Evolutionary conservation across 2,888 invertebrate species (phyloP).

Genomic region (Cerceris ruficornis): DNA sequence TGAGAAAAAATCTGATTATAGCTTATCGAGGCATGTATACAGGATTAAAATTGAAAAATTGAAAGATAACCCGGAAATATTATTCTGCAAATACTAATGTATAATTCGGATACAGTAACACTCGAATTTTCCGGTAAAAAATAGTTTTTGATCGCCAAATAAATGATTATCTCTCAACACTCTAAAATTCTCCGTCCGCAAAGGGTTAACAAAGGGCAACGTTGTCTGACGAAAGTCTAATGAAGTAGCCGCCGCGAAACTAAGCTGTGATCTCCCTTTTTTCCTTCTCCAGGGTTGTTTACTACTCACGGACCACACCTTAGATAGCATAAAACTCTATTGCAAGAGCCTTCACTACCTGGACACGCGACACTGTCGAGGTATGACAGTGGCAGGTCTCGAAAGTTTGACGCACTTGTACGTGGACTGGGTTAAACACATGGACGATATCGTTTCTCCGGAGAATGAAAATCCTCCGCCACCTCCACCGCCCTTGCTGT

Average conservation of each 20-base stretch:
- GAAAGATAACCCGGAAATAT: no score
- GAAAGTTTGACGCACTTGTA: slow-evolving; percentile 58
- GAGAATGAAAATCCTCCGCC: slow-evolving; percentile 42
- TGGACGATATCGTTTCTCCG: slow-evolving; percentile 33
- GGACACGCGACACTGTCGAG: slow-evolving; percentile 84
- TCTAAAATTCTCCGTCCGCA: not conserved
- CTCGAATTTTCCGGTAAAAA: no score
- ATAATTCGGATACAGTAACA: no score
- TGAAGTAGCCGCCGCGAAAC: no score
- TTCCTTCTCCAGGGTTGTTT: slow-evolving; percentile 84
- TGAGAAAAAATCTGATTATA: no score
- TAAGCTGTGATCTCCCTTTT: not conserved
- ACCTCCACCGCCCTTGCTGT: slow-evolving; percentile 57
- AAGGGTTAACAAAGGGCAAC: no score
- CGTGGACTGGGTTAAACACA: slow-evolving; percentile 63
- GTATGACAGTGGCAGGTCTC: slow-evolving; percentile 81
- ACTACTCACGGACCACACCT: slow-evolving; percentile 84
- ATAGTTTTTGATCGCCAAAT: not conserved
- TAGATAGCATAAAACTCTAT: slow-evolving; percentile 82
- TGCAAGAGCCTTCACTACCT: slow-evolving; percentile 84
- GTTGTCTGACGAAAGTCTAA: no score
- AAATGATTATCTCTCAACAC: not conserved
- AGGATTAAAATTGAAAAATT: no score
- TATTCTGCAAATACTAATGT: no score
- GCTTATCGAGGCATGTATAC: no score